Conservation (phyloP, 2,888 invertebrate genomes). For the Reticulitermes lucifugus region DNA sequence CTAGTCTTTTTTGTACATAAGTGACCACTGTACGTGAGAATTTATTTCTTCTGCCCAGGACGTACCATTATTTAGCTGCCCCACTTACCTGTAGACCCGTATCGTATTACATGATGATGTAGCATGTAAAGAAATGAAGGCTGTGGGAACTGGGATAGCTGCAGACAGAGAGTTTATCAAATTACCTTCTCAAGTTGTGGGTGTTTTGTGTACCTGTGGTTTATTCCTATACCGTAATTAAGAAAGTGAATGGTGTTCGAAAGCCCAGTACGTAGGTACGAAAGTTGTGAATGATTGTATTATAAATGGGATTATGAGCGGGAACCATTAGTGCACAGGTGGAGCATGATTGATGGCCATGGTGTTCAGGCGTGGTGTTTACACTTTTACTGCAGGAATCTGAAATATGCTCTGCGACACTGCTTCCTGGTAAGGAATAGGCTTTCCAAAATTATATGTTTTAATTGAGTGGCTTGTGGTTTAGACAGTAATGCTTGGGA, state of each 20-base stretch:
- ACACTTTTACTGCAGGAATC: neutral
- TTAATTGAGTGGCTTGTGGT: no score
- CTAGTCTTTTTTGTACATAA: neutral
- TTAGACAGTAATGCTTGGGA: no score
- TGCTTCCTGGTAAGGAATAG: neutral
- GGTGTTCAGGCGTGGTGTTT: neutral
- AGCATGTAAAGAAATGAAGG: slow-evolving; percentile 23
- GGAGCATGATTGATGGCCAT: slow-evolving; percentile 13
- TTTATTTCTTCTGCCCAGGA: neutral
- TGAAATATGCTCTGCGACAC: neutral
- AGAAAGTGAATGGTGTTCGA: slow-evolving; percentile 27
- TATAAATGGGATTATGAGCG: slow-evolving; percentile 11
- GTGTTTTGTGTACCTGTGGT: slow-evolving; percentile 26
- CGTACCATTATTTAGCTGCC: neutral
- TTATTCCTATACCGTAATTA: slow-evolving; percentile 35
- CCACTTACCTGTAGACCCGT: neutral
- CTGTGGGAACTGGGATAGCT: slow-evolving; percentile 17
- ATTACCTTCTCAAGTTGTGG: slow-evolving; percentile 22
- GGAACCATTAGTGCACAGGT: slow-evolving; percentile 27
- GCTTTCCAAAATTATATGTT: neutral
- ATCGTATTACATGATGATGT: slow-evolving; percentile 21
- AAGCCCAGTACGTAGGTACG: neutral
- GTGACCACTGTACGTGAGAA: neutral
- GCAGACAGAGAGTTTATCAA: slow-evolving; percentile 10
- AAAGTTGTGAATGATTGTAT: slow-evolving; percentile 10